Base-by-base conservation (phyloP, 2,888 invertebrate species). In the Amiota mariae region DNA sequence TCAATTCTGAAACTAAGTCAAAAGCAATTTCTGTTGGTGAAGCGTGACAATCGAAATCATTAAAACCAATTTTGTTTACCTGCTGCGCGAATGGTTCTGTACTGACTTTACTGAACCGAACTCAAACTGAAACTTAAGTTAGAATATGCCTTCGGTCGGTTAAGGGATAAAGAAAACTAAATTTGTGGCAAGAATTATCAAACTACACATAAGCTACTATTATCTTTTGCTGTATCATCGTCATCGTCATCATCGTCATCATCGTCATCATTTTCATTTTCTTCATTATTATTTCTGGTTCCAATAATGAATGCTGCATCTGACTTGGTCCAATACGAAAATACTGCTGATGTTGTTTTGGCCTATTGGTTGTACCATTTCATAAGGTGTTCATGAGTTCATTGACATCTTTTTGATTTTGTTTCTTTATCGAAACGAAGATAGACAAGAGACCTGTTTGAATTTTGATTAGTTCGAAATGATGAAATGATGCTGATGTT, bases 21-120 rank as follows among this genome's bases (percentile, higher is more conserved):
- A 59, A 18, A 59, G 20, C 20, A 20, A 59, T 59, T 59, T 59
- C 59, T 59, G 59, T 10, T 59, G 20, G 18, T 59, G 59, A 59
- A 59, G 59, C 59, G 59, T 59, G 59, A 59, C 59, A 59, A 36
- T 59, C 59, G 59, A 59, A 59, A 20, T 59, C 59, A 59, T 59
- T 59, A 15, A 59, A 59, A 59, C 59, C 15, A 59, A 20, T 15
- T 59, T 59, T 20, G 59, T 20, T 59, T 59, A 18, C 59, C 59
- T 59, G 59, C 59, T 20, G 59, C 18, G 59, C 59, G 59, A 20
- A 4, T 15, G 59, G 12, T 18, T 11, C 59, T n/a, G 24, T 2
- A 3, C 24, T 24, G 24, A 24, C 3, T 24, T 1, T 2, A 24
- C 24, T 36, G 36, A 36, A 36, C 8, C 6, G 36, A 36, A 6